Evolutionary conservation across 2,797 vertebrate genomes (phyloP).

Genomic region (Myoxocephalus aenaeus): DNA sequence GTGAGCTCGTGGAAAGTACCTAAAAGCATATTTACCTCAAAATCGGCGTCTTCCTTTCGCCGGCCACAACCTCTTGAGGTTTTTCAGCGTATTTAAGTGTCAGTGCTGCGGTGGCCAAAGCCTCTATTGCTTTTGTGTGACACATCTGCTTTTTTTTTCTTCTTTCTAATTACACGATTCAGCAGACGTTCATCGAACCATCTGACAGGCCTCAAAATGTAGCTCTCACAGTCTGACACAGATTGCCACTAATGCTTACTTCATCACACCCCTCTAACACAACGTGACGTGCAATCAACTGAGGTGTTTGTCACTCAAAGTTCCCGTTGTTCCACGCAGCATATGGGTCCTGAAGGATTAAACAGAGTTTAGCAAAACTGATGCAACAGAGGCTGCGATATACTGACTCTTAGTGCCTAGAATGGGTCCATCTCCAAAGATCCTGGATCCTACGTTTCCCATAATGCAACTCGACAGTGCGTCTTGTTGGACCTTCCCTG

Average conservation of each 20-base stretch:
- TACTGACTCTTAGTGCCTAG: background rate
- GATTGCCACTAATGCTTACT: background rate
- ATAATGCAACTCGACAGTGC: slow-evolving; percentile 5
- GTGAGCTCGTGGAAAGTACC: background rate
- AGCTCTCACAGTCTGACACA: background rate
- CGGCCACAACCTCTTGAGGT: background rate
- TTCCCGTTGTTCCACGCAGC: background rate
- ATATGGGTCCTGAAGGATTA: background rate
- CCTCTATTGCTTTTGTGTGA: background rate
- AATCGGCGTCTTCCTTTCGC: background rate
- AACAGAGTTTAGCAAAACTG: background rate
- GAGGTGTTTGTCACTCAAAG: background rate
- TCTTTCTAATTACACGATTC: background rate
- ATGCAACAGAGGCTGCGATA: background rate
- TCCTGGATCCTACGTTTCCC: background rate
- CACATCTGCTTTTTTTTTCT: background rate
- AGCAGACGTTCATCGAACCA: background rate
- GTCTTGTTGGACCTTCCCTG: background rate
- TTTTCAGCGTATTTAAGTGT: background rate
- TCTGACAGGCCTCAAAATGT: background rate
- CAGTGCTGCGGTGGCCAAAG: background rate
- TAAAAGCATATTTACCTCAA: background rate
- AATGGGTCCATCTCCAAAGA: background rate
- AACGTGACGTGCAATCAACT: background rate
- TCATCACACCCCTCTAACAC: background rate